Evolutionary conservation across 1,140 invertebrate genomes (phyloP).

Genomic region (Atta colombica): DNA sequence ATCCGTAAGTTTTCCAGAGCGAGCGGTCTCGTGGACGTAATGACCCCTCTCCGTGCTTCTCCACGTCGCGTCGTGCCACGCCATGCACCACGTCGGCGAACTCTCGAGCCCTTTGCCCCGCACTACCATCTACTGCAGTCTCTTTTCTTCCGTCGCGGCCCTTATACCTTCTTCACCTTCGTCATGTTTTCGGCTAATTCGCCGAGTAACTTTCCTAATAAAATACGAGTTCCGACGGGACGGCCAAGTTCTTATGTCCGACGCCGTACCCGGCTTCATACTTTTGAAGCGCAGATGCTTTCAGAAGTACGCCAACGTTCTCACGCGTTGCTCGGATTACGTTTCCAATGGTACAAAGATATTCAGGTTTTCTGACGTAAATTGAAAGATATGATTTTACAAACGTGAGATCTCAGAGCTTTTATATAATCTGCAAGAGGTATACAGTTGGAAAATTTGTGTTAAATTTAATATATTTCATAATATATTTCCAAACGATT

Average conservation of each 20-base stretch:
- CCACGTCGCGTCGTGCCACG: not conserved
- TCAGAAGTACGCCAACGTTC: constrained; percentile 9
- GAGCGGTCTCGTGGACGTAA: constrained; percentile 45
- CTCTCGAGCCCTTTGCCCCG: not conserved
- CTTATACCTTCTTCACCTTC: constrained; percentile 58
- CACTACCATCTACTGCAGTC: not conserved
- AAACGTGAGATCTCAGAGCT: not conserved
- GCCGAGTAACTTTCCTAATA: constrained; percentile 67
- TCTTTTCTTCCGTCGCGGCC: constrained; percentile 41
- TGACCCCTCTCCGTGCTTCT: constrained; percentile 32
- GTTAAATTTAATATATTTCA: too few relatives aligned
- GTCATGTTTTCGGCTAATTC: constrained; percentile 59
- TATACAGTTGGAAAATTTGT: not conserved
- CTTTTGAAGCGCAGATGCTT: constrained; percentile 31
- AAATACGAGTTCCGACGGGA: constrained; percentile 59
- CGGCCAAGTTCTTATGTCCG: constrained; percentile 49
- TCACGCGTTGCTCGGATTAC: constrained; percentile 10
- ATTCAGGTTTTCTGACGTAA: not conserved
- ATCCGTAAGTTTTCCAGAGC: constrained; percentile 60
- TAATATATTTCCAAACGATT: too few relatives aligned
- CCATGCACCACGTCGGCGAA: not conserved
- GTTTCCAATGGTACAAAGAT: constrained; percentile 12
- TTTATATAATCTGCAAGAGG: not conserved
- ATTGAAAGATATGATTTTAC: not conserved
- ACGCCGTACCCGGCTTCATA: not conserved